Percentiles rank a stretch among this genome's conserved stretches.
Evolutionary conservation across 2,888 invertebrate species (phyloP).

Genomic region (Cerastoderma edule): DNA sequence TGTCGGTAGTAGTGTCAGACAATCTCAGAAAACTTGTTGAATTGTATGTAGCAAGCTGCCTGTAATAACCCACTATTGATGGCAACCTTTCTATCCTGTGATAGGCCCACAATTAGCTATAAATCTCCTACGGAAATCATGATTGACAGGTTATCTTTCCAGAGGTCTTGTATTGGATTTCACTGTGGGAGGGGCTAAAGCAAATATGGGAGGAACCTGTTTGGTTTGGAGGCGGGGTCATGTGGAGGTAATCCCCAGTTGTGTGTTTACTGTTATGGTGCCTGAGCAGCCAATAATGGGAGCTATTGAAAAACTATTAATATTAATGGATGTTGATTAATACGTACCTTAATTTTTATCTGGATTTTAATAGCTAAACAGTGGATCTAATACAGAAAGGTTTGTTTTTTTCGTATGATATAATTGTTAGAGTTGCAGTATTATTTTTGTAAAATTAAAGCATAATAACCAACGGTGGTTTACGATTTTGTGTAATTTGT

Average conservation of each 20-base stretch:
- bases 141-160: constrained; percentile 56
- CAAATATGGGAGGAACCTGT: constrained; percentile 40
- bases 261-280: constrained; percentile 31
- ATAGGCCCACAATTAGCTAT: constrained; percentile 56
- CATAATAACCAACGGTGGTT: too few species aligned
- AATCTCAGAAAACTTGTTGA: constrained; percentile 46
- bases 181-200: constrained; percentile 27
- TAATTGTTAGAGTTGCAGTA: too few species aligned
- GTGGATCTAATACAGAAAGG: constrained; percentile 14
- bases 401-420: constrained; percentile 22
- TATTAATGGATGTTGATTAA: constrained; percentile 60
- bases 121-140: constrained; percentile 42
- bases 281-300: constrained; percentile 57
- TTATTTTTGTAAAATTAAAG: too few species aligned
- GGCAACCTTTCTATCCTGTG: constrained; percentile 32
- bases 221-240: constrained; percentile 22
- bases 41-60: constrained; percentile 36
- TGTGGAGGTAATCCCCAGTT: constrained; percentile 13
- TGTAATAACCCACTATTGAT: constrained; percentile 33
- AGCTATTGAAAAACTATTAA: constrained; percentile 62
- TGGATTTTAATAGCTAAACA: constrained; percentile 38
- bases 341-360: constrained; percentile 48
- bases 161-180: constrained; percentile 39
- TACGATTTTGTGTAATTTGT: too few species aligned
- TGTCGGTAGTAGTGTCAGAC: constrained; percentile 30